These are phyloP conservation scores for Rhingia rostrata DNA, from an alignment of 2,888 invertebrate species.

Conservation along the genomic window DNA sequence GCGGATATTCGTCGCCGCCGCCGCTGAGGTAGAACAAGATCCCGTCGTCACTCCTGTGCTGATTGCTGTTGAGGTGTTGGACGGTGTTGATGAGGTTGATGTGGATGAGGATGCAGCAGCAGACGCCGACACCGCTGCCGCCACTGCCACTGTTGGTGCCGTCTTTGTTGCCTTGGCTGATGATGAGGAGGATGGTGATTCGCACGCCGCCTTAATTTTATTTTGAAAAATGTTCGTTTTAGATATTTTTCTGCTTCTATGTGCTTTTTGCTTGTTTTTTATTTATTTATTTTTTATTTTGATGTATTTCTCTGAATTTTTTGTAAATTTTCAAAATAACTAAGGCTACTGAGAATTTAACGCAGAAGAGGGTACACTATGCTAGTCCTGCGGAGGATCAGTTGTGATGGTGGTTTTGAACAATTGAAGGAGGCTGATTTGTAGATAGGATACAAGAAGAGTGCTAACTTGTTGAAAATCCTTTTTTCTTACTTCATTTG, in stretches of 20 bases:
- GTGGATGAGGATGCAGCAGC: slow-evolving; percentile 15
- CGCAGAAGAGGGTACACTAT: slow-evolving; percentile 11
- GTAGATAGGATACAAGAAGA: slow-evolving; percentile 58
- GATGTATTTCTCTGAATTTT: slow-evolving; percentile 31
- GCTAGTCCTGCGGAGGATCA: slow-evolving; percentile 20
- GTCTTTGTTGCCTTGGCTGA: slow-evolving; percentile 24
- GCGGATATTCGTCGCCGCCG: slow-evolving; percentile 46
- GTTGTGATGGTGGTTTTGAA: slow-evolving; percentile 14
- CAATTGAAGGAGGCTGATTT: slow-evolving; percentile 56
- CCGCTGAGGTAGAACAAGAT: slow-evolving; percentile 47
- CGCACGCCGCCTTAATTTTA: slow-evolving; percentile 70
- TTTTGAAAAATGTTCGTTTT: slow-evolving; percentile 71
- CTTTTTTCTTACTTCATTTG: slow-evolving; percentile 20
- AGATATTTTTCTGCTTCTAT: slow-evolving; percentile 62
- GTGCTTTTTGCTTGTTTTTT: slow-evolving; percentile 60
- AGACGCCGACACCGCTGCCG: slow-evolving; percentile 21
- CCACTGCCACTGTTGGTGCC: not conserved
- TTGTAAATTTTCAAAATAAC: slow-evolving; percentile 50
- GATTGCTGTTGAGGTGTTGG: slow-evolving; percentile 1
- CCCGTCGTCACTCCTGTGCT: slow-evolving; percentile 48
- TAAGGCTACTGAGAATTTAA: slow-evolving; percentile 56
- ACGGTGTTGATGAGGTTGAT: slow-evolving; percentile 33
- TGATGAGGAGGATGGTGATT: slow-evolving; percentile 47
- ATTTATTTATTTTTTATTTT: slow-evolving; percentile 37
- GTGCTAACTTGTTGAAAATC: slow-evolving; percentile 36